Evolutionary conservation across 2,888 invertebrate species (phyloP), one percentile per base, ranked within the genome.

Genomic region (Ornithoptera alexandrae): DNA sequence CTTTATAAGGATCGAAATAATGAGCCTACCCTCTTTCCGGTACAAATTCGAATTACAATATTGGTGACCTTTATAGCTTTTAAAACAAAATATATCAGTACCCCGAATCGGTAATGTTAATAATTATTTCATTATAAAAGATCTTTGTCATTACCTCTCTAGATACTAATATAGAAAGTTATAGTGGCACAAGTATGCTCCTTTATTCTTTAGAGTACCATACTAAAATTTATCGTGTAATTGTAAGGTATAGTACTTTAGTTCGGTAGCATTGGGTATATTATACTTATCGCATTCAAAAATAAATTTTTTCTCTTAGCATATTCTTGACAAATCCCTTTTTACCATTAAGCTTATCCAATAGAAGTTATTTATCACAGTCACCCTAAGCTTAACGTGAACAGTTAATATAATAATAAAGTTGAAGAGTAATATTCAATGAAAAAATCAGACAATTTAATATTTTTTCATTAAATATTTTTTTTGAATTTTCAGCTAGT

Each of bases 101-200:
- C 86, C 85, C 84, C 79, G 80, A 85, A 79, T 81, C 78, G 82
- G 81, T 83, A 86, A 85, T 84, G 83, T 84, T 81, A 81, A 84
- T 84, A 86, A 81, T 86, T 81, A 83, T 84, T 85, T 80, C 85
- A 83, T 84, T 87, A 84, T 86, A 83, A 79, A 84, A 82, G 75
- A 82, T 77, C 75, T 80, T 80, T 80, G 79, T 81, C 81, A 87
- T 84, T 89, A 90, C 89, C 85, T 89, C 86, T 88, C 79, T 87
- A 88, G 86, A 85, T 81, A 84, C 80, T 84, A 75, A 87, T 87
- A 88, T 90, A 90, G 88, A 75, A 81, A 89, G 88, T 87, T 89
- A 88, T 89, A 86, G 84, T 81, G 78, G 80, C 79, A 81, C 78
- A 78, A 76, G 81, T 81, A 80, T 83, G 81, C 85, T 86, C 79